Base-by-base conservation (phyloP, 2,113 vertebrate species). In the Perccottus glenii region DNA sequence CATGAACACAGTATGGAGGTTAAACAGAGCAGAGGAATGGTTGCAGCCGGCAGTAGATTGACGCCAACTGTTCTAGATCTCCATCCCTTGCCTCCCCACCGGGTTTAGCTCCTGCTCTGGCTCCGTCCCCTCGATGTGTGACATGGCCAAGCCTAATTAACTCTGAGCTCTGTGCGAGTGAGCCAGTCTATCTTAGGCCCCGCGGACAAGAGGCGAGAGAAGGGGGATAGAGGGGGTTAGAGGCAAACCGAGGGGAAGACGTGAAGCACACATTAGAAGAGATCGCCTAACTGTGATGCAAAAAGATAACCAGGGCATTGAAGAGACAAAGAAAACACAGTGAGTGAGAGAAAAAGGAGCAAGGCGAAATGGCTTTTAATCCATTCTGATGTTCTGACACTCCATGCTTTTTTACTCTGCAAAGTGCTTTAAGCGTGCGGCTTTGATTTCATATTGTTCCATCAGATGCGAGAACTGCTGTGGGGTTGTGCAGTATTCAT, bases 141-240 rank as follows among this genome's bases (percentile, higher is more conserved):
- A 92, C 87, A 81, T 83, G 85, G 80, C 85, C 87, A 76, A 72
- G 85, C 64, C 85, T 90, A 89, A 91, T 90, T 89, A 92, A 86
- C 82, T 78, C 71, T 86, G 86, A 87, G 83, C 80, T 79, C 73
- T 62, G 69, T 77, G 76, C 32, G 74, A 87, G 74, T 53, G 75
- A 78, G 76, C 77, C 84, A 67, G 85, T 87, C 79, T 74, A 81
- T 85, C 73, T 87, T 73, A 74, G 73, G 74, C 72, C 77, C 77
- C 11, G 62, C 79, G 80, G 82, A 83, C 73, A 64, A 44, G 52
- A 58, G 53, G 9, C 33, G 42, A 14, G 55, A 43, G 55, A 62
- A 61, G 61, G 7, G 15, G 50, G 38, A 62, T 32, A 44, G 62
- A 32, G 45, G 16, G 35, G 49, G 19, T 43, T 58, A 53, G 51